These are phyloP conservation scores for Lophotriccus pileatus DNA, from an alignment of 2,797 vertebrate species.

Conservation along the genomic window DNA sequence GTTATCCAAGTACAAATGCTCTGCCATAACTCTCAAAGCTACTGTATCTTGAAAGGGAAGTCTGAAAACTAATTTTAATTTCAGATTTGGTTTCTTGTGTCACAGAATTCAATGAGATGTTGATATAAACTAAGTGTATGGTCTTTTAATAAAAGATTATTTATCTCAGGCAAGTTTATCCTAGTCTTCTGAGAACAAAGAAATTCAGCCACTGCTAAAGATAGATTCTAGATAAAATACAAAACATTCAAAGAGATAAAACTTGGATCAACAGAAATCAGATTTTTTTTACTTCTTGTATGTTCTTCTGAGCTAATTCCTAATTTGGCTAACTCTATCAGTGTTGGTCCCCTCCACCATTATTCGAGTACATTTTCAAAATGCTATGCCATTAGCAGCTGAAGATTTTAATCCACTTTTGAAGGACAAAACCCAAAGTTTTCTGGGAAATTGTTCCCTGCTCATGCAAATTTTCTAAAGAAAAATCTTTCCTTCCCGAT, in stretches of 20 bases:
- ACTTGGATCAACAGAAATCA: background rate
- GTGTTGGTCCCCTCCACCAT: background rate
- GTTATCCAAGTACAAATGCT: background rate
- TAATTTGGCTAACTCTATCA: background rate
- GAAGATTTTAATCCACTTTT: background rate
- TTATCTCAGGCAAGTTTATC: background rate
- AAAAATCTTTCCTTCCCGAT: background rate
- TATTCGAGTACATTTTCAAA: background rate
- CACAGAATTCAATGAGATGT: background rate
- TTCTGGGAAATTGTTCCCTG: background rate
- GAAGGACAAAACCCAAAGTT: background rate
- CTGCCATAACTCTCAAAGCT: background rate
- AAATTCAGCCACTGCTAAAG: background rate
- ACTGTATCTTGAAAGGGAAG: background rate
- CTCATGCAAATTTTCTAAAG: background rate
- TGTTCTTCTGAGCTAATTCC: background rate
- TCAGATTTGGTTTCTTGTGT: background rate
- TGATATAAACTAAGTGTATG: background rate
- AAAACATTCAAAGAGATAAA: background rate
- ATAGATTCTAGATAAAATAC: background rate
- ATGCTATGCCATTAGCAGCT: background rate
- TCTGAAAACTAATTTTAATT: background rate
- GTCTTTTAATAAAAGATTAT: background rate
- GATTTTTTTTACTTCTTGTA: background rate
- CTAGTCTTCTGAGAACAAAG: background rate